Conservation (phyloP, 2,888 invertebrate species). For the Lasius fuliginosus region DNA sequence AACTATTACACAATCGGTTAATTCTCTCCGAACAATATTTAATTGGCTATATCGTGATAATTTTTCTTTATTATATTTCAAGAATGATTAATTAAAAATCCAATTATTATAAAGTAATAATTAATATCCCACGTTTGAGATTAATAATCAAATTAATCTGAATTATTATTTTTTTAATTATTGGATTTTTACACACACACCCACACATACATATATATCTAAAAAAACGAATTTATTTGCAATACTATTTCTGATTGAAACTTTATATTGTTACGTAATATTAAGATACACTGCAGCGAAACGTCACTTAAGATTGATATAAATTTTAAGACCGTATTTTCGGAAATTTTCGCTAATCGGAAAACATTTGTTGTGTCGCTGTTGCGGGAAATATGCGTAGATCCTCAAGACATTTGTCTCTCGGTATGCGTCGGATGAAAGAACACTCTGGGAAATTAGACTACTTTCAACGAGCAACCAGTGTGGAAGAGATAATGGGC, state of each 20-base stretch:
- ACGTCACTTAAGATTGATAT: constrained; percentile 1
- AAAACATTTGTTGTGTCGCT: neutral
- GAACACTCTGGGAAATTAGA: constrained; percentile 51
- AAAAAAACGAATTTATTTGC: neutral
- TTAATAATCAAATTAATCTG: neutral
- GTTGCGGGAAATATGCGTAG: neutral
- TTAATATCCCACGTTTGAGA: neutral
- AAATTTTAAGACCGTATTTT: constrained; percentile 9
- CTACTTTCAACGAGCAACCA: constrained; percentile 46
- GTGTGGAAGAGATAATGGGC: neutral
- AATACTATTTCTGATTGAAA: neutral
- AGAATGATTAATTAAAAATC: neutral
- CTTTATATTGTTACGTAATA: neutral
- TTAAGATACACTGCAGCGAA: neutral
- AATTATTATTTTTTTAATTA: constrained; percentile 16
- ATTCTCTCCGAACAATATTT: neutral
- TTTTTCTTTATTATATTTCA: neutral
- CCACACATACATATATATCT: neutral
- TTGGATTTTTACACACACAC: neutral
- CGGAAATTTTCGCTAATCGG: constrained; percentile 30
- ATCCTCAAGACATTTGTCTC: constrained; percentile 3
- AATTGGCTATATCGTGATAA: neutral
- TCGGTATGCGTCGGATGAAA: constrained; percentile 15
- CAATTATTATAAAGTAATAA: neutral
- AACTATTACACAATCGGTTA: neutral